Conservation (phyloP, 2,113 vertebrate genomes). For the Pao palembangensis region DNA sequence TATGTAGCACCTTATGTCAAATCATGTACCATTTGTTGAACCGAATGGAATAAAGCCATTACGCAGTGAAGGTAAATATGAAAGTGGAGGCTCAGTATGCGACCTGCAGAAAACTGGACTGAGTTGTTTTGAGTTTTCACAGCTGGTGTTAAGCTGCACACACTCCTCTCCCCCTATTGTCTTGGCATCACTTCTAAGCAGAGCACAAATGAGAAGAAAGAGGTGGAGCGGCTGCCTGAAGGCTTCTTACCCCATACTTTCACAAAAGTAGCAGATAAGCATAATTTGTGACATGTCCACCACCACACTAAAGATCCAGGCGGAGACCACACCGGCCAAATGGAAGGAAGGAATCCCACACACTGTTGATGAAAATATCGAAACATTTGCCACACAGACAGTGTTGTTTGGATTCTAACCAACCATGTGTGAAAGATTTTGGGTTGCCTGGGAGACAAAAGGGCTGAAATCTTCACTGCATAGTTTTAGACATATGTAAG, state of each 20-base stretch:
- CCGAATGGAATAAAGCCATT: constrained; percentile 38
- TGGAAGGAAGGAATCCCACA: constrained; percentile 58
- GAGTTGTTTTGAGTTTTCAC: constrained; percentile 63
- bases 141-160: constrained; percentile 66
- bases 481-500: constrained; percentile 37
- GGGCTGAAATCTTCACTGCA: constrained; percentile 29
- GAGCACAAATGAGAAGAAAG: constrained; percentile 36
- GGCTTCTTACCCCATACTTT: constrained; percentile 32
- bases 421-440: constrained; percentile 57
- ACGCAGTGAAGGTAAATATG: constrained; percentile 34
- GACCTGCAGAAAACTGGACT: constrained; percentile 44
- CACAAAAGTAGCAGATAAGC: constrained; percentile 41
- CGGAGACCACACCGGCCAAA: constrained; percentile 31
- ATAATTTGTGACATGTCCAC: constrained; percentile 42
- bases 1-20: not conserved
- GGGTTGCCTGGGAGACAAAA: constrained; percentile 34
- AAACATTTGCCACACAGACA: constrained; percentile 31
- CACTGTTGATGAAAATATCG: constrained; percentile 51
- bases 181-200: constrained; percentile 69
- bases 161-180: constrained; percentile 53
- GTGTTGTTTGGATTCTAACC: constrained; percentile 26
- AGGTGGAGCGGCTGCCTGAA: constrained; percentile 55
- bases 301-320: constrained; percentile 39
- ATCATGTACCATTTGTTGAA: constrained; percentile 16
- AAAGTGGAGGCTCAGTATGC: constrained; percentile 48